Evolutionary conservation across 2,113 vertebrate species (phyloP).

Genomic region (Thunnus thynnus): DNA sequence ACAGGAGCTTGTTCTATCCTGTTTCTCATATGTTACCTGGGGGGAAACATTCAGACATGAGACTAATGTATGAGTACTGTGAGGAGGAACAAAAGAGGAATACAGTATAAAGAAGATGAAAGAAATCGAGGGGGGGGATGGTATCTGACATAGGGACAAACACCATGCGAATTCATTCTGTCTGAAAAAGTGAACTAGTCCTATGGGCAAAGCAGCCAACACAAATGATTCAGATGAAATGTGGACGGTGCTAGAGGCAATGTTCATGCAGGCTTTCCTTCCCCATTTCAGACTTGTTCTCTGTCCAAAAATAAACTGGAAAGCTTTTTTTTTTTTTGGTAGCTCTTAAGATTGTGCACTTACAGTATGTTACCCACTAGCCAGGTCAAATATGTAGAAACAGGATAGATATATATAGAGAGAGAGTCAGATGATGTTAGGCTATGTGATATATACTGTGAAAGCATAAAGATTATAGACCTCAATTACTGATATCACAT

Average conservation of each 20-base stretch:
- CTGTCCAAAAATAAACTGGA: constrained; percentile 31
- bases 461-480: not conserved
- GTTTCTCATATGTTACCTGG: constrained; percentile 32
- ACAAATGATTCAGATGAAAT: constrained; percentile 51
- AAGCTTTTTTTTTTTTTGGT: not conserved
- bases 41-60: constrained; percentile 20
- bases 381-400: not conserved
- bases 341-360: constrained; percentile 12
- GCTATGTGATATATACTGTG: not conserved
- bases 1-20: constrained; percentile 39
- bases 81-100: constrained; percentile 32
- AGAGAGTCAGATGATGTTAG: too few species aligned
- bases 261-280: constrained; percentile 35
- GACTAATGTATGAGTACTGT: constrained; percentile 33
- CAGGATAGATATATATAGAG: not conserved
- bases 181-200: constrained; percentile 36
- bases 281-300: constrained; percentile 38
- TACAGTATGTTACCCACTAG: not conserved
- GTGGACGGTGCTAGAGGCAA: constrained; percentile 31
- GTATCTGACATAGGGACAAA: constrained; percentile 15
- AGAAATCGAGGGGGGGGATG: constrained; percentile 18
- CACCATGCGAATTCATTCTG: constrained; percentile 15
- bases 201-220: constrained; percentile 31
- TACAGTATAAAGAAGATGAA: constrained; percentile 28
- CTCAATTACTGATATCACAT: not conserved